Evolutionary conservation across 2,113 vertebrate species (phyloP).

Genomic region (Megalops atlanticus): DNA sequence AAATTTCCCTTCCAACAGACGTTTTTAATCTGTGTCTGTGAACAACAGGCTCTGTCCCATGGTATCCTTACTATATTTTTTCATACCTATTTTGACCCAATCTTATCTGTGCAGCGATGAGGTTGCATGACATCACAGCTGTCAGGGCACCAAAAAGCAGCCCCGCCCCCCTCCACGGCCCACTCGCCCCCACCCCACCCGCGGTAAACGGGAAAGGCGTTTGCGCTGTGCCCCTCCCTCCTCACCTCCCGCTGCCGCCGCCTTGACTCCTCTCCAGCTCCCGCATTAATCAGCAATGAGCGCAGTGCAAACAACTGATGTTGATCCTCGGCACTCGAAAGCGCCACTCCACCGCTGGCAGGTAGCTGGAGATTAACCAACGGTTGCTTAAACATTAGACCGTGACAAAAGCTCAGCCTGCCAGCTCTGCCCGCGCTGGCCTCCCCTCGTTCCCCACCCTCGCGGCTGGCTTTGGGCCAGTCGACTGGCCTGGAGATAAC

Average conservation of each 20-base stretch:
- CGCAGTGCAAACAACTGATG: conserved; percentile 71
- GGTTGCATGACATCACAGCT: not conserved
- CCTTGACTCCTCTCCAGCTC: conserved; percentile 30
- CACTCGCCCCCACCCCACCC: no score
- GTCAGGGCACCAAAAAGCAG: not conserved
- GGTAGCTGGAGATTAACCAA: conserved; percentile 60
- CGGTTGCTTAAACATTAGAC: conserved; percentile 65
- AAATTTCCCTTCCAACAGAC: no score
- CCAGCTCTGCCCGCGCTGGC: conserved; percentile 44
- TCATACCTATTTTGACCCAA: no score
- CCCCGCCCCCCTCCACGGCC: not conserved
- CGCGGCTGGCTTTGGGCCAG: not conserved
- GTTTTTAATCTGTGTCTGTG: no score
- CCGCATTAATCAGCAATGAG: conserved; percentile 57
- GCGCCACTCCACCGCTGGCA: conserved; percentile 54
- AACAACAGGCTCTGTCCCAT: no score
- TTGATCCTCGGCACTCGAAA: conserved; percentile 59
- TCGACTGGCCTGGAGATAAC: not conserved
- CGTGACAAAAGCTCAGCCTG: conserved; percentile 39
- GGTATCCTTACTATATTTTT: no score
- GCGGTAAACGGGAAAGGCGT: no score
- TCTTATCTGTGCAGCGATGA: no score
- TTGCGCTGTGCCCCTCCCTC: not conserved
- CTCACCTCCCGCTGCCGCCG: no score
- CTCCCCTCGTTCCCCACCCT: not conserved